phyloP scores from a whole-genome alignment of 1,140 invertebrate species.

The Ptiloglossa arizonensis region DNA sequence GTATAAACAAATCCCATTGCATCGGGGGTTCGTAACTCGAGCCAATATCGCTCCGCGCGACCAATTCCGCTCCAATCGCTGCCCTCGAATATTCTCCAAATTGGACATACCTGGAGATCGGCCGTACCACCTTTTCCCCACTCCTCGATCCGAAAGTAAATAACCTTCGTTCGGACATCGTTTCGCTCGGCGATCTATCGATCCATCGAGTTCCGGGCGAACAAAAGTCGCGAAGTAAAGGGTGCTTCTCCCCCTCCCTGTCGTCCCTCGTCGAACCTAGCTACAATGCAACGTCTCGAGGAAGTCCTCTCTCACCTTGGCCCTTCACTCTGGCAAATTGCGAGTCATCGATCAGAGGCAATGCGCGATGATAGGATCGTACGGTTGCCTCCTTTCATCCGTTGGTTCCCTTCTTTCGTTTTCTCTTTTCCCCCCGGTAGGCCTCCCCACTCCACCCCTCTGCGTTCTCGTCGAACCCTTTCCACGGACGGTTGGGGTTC shows the following conservation, averaged over 20 bases:
- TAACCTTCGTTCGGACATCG: no score
- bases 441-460: no score
- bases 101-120: no score
- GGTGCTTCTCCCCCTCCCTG: neutral
- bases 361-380: neutral
- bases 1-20: no score
- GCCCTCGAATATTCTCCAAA: no score
- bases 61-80: no score
- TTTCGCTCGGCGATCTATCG: neutral
- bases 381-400: neutral
- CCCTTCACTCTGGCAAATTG: neutral
- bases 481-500: constrained; percentile 33
- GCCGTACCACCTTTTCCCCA: no score
- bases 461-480: constrained; percentile 15
- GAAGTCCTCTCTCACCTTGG: neutral
- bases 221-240: neutral
- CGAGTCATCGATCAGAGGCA: constrained; percentile 18
- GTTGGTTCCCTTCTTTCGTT: neutral
- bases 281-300: neutral
- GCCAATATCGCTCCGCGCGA: no score
- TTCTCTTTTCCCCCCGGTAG: neutral
- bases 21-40: no score
- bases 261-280: neutral
- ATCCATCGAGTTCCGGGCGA: neutral
- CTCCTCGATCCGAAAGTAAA: no score